phyloP scores from a whole-genome alignment of 2,888 invertebrate species.

The Drosophila acutilabella region DNA sequence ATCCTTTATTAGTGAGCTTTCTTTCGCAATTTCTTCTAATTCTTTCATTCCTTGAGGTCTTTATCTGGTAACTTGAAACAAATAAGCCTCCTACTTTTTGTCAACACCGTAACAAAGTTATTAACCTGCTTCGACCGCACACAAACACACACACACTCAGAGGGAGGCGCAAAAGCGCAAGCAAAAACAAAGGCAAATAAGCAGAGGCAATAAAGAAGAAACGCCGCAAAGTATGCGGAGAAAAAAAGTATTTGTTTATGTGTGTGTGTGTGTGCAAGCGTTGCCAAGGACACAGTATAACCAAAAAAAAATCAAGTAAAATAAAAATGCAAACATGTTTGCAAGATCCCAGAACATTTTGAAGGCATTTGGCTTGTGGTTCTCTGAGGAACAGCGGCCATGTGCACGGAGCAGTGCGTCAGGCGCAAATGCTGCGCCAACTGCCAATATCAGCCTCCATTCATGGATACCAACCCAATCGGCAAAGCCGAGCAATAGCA shows the following conservation, averaged over 20 bases:
- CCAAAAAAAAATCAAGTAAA: slow-evolving; percentile 42
- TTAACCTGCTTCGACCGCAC: slow-evolving; percentile 32
- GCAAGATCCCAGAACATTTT: slow-evolving; percentile 52
- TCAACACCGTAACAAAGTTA: slow-evolving; percentile 32
- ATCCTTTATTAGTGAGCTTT: neutral
- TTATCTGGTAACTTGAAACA: neutral
- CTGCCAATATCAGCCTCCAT: slow-evolving; percentile 74
- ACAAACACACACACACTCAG: slow-evolving; percentile 6
- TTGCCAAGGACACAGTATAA: slow-evolving; percentile 52
- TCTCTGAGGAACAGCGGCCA: slow-evolving; percentile 36
- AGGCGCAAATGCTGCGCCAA: slow-evolving; percentile 56
- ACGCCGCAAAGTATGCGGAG: slow-evolving; percentile 48
- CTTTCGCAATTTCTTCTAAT: neutral
- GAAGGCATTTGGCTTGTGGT: slow-evolving; percentile 15
- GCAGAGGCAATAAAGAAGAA: slow-evolving; percentile 34
- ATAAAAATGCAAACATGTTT: slow-evolving; percentile 51
- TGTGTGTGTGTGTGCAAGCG: slow-evolving; percentile 18
- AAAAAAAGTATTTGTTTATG: slow-evolving; percentile 21
- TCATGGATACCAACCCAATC: slow-evolving; percentile 75
- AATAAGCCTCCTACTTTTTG: slow-evolving; percentile 11
- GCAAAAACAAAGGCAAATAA: slow-evolving; percentile 52
- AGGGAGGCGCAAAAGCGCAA: slow-evolving; percentile 1
- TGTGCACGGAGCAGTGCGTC: slow-evolving; percentile 58
- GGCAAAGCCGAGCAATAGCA: slow-evolving; percentile 18
- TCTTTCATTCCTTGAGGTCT: slow-evolving; percentile 1